A percentile compares a stretch with the other conserved stretches of the same genome.
Evolutionary conservation across 2,888 invertebrate species (phyloP).

Genomic region (Ariolimax columbianus): DNA sequence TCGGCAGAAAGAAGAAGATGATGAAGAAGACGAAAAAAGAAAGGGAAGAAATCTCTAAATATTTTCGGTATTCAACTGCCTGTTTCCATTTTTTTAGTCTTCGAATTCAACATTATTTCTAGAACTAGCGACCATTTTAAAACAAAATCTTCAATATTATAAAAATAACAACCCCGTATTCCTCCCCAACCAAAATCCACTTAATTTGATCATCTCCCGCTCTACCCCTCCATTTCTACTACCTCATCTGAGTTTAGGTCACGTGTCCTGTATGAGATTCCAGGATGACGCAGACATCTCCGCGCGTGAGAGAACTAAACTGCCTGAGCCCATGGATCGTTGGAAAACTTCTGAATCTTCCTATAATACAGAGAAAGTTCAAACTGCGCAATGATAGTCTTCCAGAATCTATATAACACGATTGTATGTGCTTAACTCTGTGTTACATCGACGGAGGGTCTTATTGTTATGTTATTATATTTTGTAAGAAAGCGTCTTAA

Average conservation of each 20-base stretch:
- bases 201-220: background rate
- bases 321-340: background rate
- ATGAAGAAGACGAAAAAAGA: too few relatives aligned
- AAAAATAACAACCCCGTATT: too few relatives aligned
- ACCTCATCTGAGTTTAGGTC: slow-evolving; percentile 41
- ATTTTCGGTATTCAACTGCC: too few relatives aligned
- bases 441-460: too few relatives aligned
- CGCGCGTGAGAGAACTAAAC: slow-evolving; percentile 3
- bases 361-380: background rate
- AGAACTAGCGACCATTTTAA: too few relatives aligned
- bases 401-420: background rate
- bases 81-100: too few relatives aligned
- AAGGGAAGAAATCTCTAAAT: too few relatives aligned
- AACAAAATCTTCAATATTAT: too few relatives aligned
- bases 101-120: too few relatives aligned
- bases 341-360: background rate
- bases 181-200: background rate
- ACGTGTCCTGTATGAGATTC: background rate
- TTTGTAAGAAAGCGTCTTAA: too few relatives aligned
- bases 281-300: background rate
- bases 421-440: background rate
- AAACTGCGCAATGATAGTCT: slow-evolving; percentile 10
- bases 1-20: too few relatives aligned
- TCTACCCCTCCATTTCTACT: slow-evolving; percentile 49
- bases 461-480: too few relatives aligned